Base-by-base conservation (phyloP, 2,888 invertebrate genomes). In the Augochlorella aurata region DNA sequence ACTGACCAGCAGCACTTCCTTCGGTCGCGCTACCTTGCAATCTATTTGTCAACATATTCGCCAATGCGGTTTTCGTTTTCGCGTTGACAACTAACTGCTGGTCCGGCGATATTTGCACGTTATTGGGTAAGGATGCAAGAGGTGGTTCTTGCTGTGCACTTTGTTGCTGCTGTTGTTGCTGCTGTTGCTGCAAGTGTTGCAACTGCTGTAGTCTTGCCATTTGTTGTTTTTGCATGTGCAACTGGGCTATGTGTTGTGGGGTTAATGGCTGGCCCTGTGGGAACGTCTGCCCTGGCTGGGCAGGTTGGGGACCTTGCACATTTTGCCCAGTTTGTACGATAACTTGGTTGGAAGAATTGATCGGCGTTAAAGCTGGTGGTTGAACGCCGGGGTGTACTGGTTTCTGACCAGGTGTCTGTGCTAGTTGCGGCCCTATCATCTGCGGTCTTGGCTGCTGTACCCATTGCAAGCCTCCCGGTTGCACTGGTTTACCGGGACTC, bases 1-100 rank as follows among this genome's bases (percentile, higher is more conserved):
- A 91, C 87, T 94, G 94, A 14, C 95, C 93, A 84, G 94, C 94
- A 7, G 94, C 94, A 77, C 94, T 94, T n/a, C 94, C 94, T 69
- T 94, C 94, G 4, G 94, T 90, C 1, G 94, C 92, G 9, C 93
- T 92, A 10, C 95, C 95, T 90, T 96, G 96, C 78, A 97, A 93
- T 69, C 98, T 95, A 90, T 96, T 98, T 90, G 97, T 98, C 82
- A 99, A 94, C 97, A 99, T 97, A 93, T 98, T 98, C 21, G 98
- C 98, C 78, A 99, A 94, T 0, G 99, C 99, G 0, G 98, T 98
- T 94, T 99, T 99, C 4, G 98, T 98, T 94, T 98, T 98, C 0
- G 97, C 96, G 90, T 97, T 97, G 73, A 98, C 98, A 61, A 97
- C 95, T 79, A 96, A 91, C 21, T 95, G 95, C 88, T 95, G 94